Base-by-base conservation (phyloP, 2,797 vertebrate species). In the Brachyalestes nurse region DNA sequence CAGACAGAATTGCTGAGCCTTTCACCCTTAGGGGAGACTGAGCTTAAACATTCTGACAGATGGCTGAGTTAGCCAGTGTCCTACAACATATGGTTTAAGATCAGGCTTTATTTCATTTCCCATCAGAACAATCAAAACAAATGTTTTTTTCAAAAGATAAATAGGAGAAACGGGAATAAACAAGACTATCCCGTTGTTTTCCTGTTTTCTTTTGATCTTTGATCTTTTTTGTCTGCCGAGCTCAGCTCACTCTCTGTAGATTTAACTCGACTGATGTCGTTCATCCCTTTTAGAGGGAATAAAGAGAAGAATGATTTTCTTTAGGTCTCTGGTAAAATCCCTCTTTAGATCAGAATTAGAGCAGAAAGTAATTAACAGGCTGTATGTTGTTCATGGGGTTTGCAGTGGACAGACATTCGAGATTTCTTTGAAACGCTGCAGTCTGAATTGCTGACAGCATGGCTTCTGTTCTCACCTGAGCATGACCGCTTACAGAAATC, bases 401-500 rank as follows among this genome's bases (percentile, higher is more conserved):
- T 60, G 38, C 5, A 5, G 53, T 21, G 38, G 49, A 23, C 21
- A 34, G 51, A 65, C 10, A 38, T 65, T 72, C 28, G 40, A 57
- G 58, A 64, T 72, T 58, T 57, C 34, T 71, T 53, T 62, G 55
- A 70, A 76, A 71, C 25, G 23, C 17, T 8, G 14, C 14, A 28
- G n/a, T 57, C 65, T 38, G 53, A 70, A 47, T 69, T 75, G 40
- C 40, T 76, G 51, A 58, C 75, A 82, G 80, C 38, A 58, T 25
- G 38, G 38, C 34, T 65, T 23, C 28, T 19, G n/a, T 73, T 38
- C 42, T 45, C 45, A 42, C 12, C 62, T 72, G 60, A 72, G 12
- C 17, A 19, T 23, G 6, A 64, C 47, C 13, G 1, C 65, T 49
- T 60, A 17, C 42, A 55, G 38, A 70, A 70, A 53, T 51, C 25